phyloP scores from a whole-genome alignment of 1,140 invertebrate genomes.

The Temnothorax longispinosus region DNA sequence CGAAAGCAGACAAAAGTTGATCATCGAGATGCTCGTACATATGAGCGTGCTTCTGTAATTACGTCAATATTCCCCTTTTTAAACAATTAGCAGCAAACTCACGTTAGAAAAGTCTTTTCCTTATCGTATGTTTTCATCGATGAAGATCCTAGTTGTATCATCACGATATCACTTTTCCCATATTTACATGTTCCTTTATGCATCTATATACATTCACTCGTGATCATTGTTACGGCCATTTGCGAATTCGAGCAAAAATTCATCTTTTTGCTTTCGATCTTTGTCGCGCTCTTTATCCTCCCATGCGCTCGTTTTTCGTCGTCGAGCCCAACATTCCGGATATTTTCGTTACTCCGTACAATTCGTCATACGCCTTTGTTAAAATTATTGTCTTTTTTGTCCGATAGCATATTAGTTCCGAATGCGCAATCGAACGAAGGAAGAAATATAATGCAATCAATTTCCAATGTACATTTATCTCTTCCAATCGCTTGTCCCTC shows the following conservation, averaged over 20 bases:
- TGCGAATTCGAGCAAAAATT: background rate
- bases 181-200: background rate
- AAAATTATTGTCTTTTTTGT: background rate
- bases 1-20: background rate
- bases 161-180: background rate
- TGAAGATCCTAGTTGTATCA: constrained; percentile 1
- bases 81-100: constrained; percentile 15
- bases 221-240: background rate
- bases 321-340: background rate
- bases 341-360: background rate
- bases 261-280: background rate
- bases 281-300: background rate
- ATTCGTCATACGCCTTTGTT: background rate
- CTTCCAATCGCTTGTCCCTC: constrained; percentile 60
- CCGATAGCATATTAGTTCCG: background rate
- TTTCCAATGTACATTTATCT: constrained; percentile 52
- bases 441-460: constrained; percentile 37
- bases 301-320: background rate
- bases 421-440: constrained; percentile 22
- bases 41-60: background rate
- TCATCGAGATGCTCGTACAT: background rate
- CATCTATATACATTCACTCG: background rate
- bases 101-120: background rate
- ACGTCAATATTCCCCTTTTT: background rate
- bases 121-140: constrained; percentile 3